Percentiles rank a stretch among this genome's conserved stretches.
These are phyloP conservation scores for Ichneumoninae sp. DNA, from an alignment of 2,888 invertebrate species.

Conservation along the genomic window DNA sequence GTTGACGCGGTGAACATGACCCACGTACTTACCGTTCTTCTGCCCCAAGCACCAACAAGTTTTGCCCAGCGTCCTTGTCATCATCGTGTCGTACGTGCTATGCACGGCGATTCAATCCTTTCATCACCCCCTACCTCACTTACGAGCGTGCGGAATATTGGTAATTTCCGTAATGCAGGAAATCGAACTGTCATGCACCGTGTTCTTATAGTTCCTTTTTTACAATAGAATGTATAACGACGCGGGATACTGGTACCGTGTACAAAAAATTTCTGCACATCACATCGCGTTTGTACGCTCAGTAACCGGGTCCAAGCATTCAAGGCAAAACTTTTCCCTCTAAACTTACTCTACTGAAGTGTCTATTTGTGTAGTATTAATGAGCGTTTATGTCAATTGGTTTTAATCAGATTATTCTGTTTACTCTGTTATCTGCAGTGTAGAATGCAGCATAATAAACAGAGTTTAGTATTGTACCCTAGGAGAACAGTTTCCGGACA, in stretches of 20 bases:
- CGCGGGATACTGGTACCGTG: too few species aligned
- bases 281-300: too few species aligned
- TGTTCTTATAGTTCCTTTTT: background rate
- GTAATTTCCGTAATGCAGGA: slow-evolving; percentile 5
- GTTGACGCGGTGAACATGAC: slow-evolving; percentile 68
- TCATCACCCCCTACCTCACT: background rate
- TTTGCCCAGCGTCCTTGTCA: slow-evolving; percentile 31
- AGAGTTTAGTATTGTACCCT: slow-evolving; percentile 14
- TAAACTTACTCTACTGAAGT: background rate
- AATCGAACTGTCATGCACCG: background rate
- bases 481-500: slow-evolving; percentile 4
- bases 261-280: too few species aligned
- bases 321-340: background rate
- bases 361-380: background rate
- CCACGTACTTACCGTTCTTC: slow-evolving; percentile 45
- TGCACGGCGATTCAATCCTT: background rate
- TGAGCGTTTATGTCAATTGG: background rate
- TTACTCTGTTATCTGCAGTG: background rate
- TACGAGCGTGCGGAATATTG: background rate
- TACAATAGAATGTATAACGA: background rate
- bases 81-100: slow-evolving; percentile 31
- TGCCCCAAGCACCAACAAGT: slow-evolving; percentile 26
- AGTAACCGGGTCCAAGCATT: background rate
- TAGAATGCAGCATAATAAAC: slow-evolving; percentile 3
- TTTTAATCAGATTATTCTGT: background rate